These are phyloP conservation scores for Parauchenoglanis ngamensis DNA, from an alignment of 2,797 vertebrate species.

Conservation along the genomic window DNA sequence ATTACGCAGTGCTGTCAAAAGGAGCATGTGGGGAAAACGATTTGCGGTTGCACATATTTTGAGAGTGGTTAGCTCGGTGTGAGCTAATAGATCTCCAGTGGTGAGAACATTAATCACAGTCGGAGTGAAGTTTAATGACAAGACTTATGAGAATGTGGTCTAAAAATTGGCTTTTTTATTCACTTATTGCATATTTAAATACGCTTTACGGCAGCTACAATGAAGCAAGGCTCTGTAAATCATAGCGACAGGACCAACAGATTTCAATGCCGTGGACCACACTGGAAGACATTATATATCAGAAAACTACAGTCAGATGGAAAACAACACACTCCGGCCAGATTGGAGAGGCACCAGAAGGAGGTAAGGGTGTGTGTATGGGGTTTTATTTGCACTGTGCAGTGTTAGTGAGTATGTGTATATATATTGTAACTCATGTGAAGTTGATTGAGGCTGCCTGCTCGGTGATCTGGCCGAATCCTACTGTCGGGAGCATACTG, in stretches of 20 bases:
- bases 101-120: conserved; percentile 60
- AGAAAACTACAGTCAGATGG: not conserved
- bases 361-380: not conserved
- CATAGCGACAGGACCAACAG: not conserved
- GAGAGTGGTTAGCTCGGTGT: conserved; percentile 59
- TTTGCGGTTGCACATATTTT: conserved; percentile 45
- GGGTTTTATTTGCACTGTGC: conserved; percentile 10
- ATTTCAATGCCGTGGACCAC: not conserved
- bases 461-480: conserved; percentile 51
- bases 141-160: conserved; percentile 40
- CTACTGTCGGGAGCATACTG: conserved; percentile 45
- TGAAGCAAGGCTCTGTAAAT: conserved; percentile 48
- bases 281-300: no score
- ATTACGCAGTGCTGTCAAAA: conserved; percentile 54
- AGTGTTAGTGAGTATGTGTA: conserved; percentile 4
- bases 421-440: not conserved
- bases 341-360: not conserved
- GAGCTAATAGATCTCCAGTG: conserved; percentile 43
- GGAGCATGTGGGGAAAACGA: conserved; percentile 19
- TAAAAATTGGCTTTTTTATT: conserved; percentile 51
- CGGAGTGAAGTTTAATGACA: conserved; percentile 53
- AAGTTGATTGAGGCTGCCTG: conserved; percentile 64
- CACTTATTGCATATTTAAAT: conserved; percentile 62
- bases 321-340: conserved; percentile 38
- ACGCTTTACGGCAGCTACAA: conserved; percentile 44